These are phyloP conservation scores for Portunus trituberculatus DNA, from an alignment of 1,140 invertebrate species.

Conservation along the genomic window DNA sequence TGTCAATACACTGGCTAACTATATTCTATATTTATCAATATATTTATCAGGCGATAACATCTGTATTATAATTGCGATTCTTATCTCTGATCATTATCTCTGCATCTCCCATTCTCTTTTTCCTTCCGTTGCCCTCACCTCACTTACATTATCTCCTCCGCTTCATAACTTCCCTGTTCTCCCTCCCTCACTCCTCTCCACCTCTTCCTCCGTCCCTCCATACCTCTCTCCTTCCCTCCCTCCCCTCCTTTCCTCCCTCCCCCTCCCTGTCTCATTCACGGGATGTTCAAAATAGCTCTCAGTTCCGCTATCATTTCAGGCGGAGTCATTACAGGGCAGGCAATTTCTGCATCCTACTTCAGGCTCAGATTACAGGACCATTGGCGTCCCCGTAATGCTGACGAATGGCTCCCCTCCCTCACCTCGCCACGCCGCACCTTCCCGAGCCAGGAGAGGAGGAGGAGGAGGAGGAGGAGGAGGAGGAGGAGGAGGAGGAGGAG, in stretches of 20 bases:
- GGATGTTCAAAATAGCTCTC: constrained; percentile 22
- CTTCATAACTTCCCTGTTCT: not conserved
- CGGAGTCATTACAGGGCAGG: not conserved
- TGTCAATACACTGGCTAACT: no score
- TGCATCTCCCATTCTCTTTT: not conserved
- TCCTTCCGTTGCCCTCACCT: not conserved
- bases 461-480: not conserved
- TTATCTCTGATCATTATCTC: not conserved
- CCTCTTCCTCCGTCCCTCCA: no score
- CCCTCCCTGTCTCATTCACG: not conserved
- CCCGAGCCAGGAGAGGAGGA: not conserved
- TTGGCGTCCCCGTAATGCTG: not conserved
- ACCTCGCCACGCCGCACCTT: not conserved
- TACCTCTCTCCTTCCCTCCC: not conserved
- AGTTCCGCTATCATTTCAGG: constrained; percentile 2
- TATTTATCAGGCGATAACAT: not conserved
- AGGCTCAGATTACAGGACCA: constrained; percentile 1
- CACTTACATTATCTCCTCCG: not conserved
- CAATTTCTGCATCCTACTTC: constrained; percentile 22
- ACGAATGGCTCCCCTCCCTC: not conserved
- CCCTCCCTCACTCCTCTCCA: not conserved
- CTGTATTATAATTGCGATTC: not conserved
- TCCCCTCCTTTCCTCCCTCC: not conserved
- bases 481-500: not conserved
- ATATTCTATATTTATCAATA: not conserved